A percentile compares a stretch with the other conserved stretches of the same genome.
Evolutionary conservation across 2,797 vertebrate genomes (phyloP).

Genomic region (Orestias chungarensis): DNA sequence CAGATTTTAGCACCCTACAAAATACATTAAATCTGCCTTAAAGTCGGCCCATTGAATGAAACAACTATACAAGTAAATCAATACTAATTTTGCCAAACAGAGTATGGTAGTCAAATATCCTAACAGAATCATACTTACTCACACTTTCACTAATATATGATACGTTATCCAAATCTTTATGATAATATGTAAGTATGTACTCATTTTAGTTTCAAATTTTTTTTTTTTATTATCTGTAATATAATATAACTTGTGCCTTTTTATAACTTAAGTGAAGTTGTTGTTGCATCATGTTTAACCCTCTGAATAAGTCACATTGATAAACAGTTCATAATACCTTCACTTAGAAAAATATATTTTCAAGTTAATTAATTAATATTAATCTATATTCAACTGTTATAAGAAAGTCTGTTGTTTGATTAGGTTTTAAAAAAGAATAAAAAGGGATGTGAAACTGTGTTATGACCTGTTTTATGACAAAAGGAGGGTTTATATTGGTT

Average conservation of each 20-base stretch:
- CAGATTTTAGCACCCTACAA: neutral
- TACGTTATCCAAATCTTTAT: no score
- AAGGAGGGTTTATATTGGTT: slow-evolving; percentile 6
- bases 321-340: no score
- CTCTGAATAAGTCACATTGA: no score
- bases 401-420: no score
- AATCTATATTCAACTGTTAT: no score
- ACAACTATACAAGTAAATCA: neutral
- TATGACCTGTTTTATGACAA: neutral
- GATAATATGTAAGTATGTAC: no score
- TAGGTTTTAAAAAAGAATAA: no score
- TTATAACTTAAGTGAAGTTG: neutral
- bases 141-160: no score
- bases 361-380: no score
- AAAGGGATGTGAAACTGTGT: neutral
- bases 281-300: neutral
- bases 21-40: neutral
- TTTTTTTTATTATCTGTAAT: no score
- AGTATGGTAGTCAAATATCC: neutral
- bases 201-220: no score
- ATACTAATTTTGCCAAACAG: neutral
- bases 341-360: no score
- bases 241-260: neutral
- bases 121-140: neutral
- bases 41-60: neutral